A percentile compares a stretch with the other conserved stretches of the same genome.
These are phyloP conservation scores for Melanaphis sacchari DNA, from an alignment of 1,140 invertebrate genomes.

Conservation along the genomic window DNA sequence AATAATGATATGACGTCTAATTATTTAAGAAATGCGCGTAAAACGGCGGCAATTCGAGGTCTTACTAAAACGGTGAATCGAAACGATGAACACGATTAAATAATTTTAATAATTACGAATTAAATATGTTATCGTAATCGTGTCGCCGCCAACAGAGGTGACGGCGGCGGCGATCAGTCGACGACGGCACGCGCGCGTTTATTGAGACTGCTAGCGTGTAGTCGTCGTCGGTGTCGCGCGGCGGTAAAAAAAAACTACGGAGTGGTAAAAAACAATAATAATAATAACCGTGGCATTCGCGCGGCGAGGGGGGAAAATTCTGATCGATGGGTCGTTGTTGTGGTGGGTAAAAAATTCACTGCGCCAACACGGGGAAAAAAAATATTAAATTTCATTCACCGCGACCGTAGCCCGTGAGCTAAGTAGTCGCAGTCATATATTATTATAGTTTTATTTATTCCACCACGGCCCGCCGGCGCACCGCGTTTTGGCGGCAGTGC, in stretches of 20 bases:
- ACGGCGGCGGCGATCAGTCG: not conserved
- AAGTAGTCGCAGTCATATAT: not conserved
- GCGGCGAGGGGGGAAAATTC: constrained; percentile 46
- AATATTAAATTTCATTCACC: constrained; percentile 52
- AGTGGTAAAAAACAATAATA: constrained; percentile 13
- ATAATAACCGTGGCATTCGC: not conserved
- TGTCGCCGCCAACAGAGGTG: not conserved
- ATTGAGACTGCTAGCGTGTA: not conserved
- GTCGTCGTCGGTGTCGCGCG: not conserved
- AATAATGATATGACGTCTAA: not conserved
- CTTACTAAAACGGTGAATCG: not conserved
- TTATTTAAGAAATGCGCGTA: not conserved
- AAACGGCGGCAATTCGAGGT: not conserved
- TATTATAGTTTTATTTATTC: constrained; percentile 15
- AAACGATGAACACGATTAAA: not conserved
- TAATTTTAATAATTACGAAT: not conserved
- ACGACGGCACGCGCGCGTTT: constrained; percentile 45
- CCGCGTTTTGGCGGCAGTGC: not conserved
- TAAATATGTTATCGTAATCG: not conserved
- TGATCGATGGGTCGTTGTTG: not conserved
- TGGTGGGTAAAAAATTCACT: constrained; percentile 39
- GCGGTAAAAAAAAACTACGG: not conserved
- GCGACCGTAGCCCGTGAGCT: not conserved
- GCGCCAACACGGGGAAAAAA: constrained; percentile 43
- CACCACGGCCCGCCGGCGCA: not conserved